Conservation (phyloP, 2,888 invertebrate species). For the Drosophila sordidula region DNA sequence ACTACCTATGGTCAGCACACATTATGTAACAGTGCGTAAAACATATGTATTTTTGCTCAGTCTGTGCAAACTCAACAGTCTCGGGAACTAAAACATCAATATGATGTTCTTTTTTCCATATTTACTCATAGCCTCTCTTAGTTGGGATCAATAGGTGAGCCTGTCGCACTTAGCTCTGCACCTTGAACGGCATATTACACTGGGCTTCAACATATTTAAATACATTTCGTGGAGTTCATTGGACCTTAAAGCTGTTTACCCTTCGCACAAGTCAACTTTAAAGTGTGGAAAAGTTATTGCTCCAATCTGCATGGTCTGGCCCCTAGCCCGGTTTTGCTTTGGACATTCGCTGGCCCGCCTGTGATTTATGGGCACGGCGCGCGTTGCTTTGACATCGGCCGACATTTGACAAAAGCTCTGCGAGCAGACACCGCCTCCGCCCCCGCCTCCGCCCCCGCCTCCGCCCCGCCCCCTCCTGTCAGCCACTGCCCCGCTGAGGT, state of each 20-base stretch:
- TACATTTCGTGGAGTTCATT: constrained; percentile 39
- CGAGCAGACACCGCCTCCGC: constrained; percentile 14
- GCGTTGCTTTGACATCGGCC: constrained; percentile 78
- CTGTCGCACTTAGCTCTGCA: neutral
- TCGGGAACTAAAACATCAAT: too few relatives aligned
- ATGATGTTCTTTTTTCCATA: too few relatives aligned
- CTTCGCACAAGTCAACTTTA: constrained; percentile 30
- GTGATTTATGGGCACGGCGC: constrained; percentile 75
- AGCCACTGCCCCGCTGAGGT: neutral
- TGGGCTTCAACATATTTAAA: neutral
- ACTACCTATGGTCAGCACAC: too few relatives aligned
- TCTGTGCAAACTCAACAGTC: too few relatives aligned
- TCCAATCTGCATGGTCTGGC: constrained; percentile 22
- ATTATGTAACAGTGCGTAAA: too few relatives aligned
- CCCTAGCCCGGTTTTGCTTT: constrained; percentile 19
- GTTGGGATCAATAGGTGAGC: too few relatives aligned
- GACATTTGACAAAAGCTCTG: constrained; percentile 80
- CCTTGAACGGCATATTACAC: neutral
- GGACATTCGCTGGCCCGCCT: constrained; percentile 47
- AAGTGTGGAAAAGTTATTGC: constrained; percentile 44
- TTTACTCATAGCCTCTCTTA: too few relatives aligned
- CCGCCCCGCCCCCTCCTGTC: too few relatives aligned
- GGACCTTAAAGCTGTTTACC: constrained; percentile 48
- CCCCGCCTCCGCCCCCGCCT: neutral
- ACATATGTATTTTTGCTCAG: too few relatives aligned